These are phyloP conservation scores for Phyllostomus discolor DNA, from an alignment of 2,113 vertebrate genomes.

Conservation along the genomic window DNA sequence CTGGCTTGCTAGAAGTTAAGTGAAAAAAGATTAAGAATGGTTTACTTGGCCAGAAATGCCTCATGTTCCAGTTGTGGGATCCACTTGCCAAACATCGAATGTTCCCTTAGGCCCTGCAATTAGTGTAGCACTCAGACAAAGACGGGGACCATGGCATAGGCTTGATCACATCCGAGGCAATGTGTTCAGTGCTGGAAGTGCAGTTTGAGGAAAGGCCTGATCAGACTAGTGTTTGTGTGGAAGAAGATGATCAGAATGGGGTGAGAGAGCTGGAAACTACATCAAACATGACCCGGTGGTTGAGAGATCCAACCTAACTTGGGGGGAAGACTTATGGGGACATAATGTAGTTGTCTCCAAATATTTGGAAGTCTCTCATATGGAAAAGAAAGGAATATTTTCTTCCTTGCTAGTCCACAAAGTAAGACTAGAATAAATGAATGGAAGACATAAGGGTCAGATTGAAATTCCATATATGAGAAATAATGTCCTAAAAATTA, in stretches of 20 bases:
- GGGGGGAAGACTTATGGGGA: neutral
- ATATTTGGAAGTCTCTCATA: neutral
- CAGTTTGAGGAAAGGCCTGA: neutral
- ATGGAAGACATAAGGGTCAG: neutral
- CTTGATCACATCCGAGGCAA: neutral
- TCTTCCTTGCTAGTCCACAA: neutral
- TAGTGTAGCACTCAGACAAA: neutral
- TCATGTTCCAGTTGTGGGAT: neutral
- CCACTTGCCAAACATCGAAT: neutral
- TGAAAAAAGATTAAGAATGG: slow-evolving; percentile 30
- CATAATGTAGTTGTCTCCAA: neutral
- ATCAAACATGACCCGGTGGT: neutral
- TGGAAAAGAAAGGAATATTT: neutral
- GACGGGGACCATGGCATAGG: neutral
- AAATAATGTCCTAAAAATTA: neutral
- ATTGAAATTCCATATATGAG: neutral
- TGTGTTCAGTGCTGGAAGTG: neutral
- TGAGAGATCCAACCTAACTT: neutral
- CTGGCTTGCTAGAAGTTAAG: slow-evolving; percentile 12
- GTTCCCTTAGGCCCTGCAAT: neutral
- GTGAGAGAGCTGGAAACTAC: neutral
- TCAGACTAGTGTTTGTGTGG: neutral
- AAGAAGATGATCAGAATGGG: neutral
- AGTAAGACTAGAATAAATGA: neutral
- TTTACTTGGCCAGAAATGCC: slow-evolving; percentile 44